Base-by-base conservation (phyloP, 2,888 invertebrate genomes). In the Clepsis dumicolana region DNA sequence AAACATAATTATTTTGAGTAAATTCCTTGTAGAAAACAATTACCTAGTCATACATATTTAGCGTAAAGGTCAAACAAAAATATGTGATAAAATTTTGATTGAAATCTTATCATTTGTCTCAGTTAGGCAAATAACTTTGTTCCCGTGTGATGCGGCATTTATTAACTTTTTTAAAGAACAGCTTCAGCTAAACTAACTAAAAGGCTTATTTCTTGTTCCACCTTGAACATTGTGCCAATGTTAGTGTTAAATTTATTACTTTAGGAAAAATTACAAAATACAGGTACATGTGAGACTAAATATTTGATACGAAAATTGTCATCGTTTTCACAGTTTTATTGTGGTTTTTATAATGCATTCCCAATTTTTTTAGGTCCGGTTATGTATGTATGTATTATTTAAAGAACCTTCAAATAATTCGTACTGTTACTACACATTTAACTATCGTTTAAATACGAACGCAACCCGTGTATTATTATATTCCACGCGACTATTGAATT, bases 221-320 rank as follows among this genome's bases (percentile, higher is more conserved):
- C 56, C 74, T 74, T 72, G 71, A 70, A 74, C 74, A 73, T 79
- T 81, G 82, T 82, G 82, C 82, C 82, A 82, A 82, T 80, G 53
- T 41, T 64, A 64, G 59, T 65, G 65, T 65, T 48, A 65, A 38
- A 48, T 52, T 65, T 66, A 64, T 65, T 65, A 63, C 62, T 56
- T 67, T 67, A 67, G 56, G 66, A 38, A 60, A 67, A 50, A 50
- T 44, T 62, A 67, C 56, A 57, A 63, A 63, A 56, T 67, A 67
- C 67, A 67, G 67, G 67, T 67, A 67, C 62, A 62, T 4, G 56
- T 50, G 75, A 74, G 80, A 80, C 81, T 80, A 77, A 79, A 76
- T 72, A 75, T 65, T 64, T 77, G 75, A 77, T 76, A 79, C 71
- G 74, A 75, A 78, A 74, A 72, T 74, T 76, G 50, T 57, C 35